phyloP scores from a whole-genome alignment of 2,888 invertebrate species.

The Formica aserva region DNA sequence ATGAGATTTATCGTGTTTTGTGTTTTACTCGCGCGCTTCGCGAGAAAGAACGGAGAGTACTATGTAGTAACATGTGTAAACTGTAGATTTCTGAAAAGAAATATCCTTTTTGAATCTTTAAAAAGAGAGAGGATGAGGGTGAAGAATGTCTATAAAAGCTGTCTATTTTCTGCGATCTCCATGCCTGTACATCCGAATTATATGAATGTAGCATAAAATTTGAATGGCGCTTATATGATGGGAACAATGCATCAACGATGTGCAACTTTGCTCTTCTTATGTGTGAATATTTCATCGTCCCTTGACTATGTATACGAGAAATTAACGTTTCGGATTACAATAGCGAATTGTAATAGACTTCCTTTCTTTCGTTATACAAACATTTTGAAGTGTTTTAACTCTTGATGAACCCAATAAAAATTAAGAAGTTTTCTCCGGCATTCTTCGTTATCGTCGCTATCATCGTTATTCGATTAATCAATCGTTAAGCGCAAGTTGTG shows the following conservation, averaged over 20 bases:
- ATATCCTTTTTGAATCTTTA: slow-evolving; percentile 62
- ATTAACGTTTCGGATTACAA: slow-evolving; percentile 30
- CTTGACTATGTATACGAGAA: slow-evolving; percentile 8
- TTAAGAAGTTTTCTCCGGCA: not conserved
- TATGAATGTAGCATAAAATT: slow-evolving; percentile 28
- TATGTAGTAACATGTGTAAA: not conserved
- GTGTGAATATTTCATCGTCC: slow-evolving; percentile 28
- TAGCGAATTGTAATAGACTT: slow-evolving; percentile 27
- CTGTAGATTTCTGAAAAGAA: slow-evolving; percentile 43
- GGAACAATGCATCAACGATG: slow-evolving; percentile 36
- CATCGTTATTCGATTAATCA: slow-evolving; percentile 30
- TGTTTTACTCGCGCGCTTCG: not conserved
- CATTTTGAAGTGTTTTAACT: slow-evolving; percentile 22
- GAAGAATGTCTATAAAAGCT: slow-evolving; percentile 38
- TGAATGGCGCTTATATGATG: slow-evolving; percentile 17
- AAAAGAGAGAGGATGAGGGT: not conserved
- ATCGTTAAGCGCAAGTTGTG: slow-evolving; percentile 9
- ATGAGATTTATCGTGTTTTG: slow-evolving; percentile 11
- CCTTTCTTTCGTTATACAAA: slow-evolving; percentile 1
- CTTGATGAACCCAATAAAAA: slow-evolving; percentile 16
- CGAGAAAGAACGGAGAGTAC: not conserved
- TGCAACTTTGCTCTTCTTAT: slow-evolving; percentile 2
- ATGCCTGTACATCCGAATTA: slow-evolving; percentile 70
- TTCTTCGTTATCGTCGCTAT: slow-evolving; percentile 17
- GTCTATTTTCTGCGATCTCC: slow-evolving; percentile 74